Evolutionary conservation across 2,888 invertebrate species (phyloP).

Genomic region (Cynaeus angustus): DNA sequence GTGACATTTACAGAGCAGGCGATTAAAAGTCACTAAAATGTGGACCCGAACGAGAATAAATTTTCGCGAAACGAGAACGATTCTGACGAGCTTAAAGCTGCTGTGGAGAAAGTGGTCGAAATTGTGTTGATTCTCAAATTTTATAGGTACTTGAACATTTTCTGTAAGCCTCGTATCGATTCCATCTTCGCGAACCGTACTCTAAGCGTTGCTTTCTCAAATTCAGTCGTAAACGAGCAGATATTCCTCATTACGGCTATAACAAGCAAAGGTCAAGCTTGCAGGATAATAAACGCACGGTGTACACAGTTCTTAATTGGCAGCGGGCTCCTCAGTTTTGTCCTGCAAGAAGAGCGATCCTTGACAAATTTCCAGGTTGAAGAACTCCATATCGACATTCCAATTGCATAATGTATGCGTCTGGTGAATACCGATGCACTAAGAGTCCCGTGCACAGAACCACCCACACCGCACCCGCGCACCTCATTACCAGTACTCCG

Average conservation of each 20-base stretch:
- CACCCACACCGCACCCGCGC: conserved; percentile 66
- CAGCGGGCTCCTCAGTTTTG: not conserved
- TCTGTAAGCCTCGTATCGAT: no score
- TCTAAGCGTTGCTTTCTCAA: not conserved
- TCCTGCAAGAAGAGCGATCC: not conserved
- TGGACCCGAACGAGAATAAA: not conserved
- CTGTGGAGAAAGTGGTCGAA: no score
- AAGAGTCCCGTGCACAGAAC: conserved; percentile 50
- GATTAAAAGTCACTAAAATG: conserved; percentile 50
- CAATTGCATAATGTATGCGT: conserved; percentile 50
- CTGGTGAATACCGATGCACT: conserved; percentile 5
- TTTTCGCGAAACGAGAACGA: not conserved
- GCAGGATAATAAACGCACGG: not conserved
- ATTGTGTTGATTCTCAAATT: no score
- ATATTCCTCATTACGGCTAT: not conserved
- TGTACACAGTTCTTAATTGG: not conserved
- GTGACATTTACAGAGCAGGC: conserved; percentile 53
- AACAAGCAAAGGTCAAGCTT: not conserved
- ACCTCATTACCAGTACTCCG: conserved; percentile 65
- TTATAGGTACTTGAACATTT: no score
- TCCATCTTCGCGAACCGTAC: no score
- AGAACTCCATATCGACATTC: conserved; percentile 14
- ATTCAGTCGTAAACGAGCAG: not conserved
- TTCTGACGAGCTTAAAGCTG: no score
- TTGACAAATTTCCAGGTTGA: not conserved